A percentile compares a stretch with the other conserved stretches of the same genome.
These are phyloP conservation scores for Erannis defoliaria DNA, from an alignment of 2,888 invertebrate genomes.

Conservation along the genomic window DNA sequence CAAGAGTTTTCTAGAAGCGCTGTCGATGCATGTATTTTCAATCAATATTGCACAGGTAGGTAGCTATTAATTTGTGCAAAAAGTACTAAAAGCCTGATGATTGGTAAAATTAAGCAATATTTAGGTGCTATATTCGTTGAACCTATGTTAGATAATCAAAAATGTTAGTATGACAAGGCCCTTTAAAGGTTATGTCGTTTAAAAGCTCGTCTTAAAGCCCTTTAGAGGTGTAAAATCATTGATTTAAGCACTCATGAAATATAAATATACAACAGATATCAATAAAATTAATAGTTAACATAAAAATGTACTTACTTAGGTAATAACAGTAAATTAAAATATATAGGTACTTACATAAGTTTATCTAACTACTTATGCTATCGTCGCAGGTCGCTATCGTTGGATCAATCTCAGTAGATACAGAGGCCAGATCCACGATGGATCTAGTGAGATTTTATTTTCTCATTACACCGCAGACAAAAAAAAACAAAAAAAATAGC, in stretches of 20 bases:
- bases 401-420: too few species aligned
- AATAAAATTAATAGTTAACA: constrained; percentile 1
- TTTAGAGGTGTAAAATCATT: constrained; percentile 22
- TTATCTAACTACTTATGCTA: too few species aligned
- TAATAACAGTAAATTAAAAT: background rate
- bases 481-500: too few species aligned
- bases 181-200: constrained; percentile 21
- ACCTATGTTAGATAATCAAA: constrained; percentile 11
- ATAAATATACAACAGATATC: background rate
- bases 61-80: background rate
- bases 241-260: background rate
- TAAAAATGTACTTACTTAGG: background rate
- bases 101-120: constrained; percentile 5
- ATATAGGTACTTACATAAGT: background rate
- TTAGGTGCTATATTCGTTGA: constrained; percentile 7
- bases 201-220: constrained; percentile 20
- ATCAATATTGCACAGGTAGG: too few species aligned
- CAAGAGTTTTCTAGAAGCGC: too few species aligned
- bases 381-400: too few species aligned
- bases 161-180: constrained; percentile 33
- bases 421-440: too few species aligned
- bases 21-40: too few species aligned
- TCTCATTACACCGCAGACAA: too few species aligned
- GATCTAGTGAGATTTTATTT: too few species aligned
- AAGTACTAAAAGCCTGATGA: constrained; percentile 26